Conservation (phyloP, 2,888 invertebrate species). For the Coleophora deauratella region DNA sequence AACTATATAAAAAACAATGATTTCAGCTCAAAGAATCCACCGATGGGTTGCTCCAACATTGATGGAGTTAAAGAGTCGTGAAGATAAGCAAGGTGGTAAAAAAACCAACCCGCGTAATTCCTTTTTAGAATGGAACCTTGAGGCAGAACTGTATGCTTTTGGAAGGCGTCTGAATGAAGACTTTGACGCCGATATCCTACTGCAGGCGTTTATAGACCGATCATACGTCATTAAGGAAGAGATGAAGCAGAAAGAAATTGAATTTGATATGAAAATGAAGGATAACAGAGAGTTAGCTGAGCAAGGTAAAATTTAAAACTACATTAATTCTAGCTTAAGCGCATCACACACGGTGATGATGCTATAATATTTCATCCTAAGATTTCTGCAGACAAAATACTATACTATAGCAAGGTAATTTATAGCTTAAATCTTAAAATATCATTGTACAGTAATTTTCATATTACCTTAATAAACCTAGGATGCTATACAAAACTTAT, state of each 20-base stretch:
- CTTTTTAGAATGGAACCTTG: conserved; percentile 90
- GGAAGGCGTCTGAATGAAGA: conserved; percentile 88
- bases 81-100: conserved; percentile 74
- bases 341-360: too few relatives aligned
- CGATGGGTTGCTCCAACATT: conserved; percentile 83
- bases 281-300: conserved; percentile 81
- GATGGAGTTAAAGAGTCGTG: conserved; percentile 74
- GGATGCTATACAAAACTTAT: too few relatives aligned
- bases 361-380: too few relatives aligned
- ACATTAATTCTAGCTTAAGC: background rate
- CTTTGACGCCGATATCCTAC: conserved; percentile 80
- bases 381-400: too few relatives aligned
- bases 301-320: conserved; percentile 56
- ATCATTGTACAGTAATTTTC: too few relatives aligned
- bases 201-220: conserved; percentile 85
- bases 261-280: conserved; percentile 77
- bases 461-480: too few relatives aligned
- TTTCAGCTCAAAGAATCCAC: conserved; percentile 52
- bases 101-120: conserved; percentile 68
- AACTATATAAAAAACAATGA: background rate
- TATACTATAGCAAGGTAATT: too few relatives aligned
- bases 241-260: conserved; percentile 78
- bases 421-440: too few relatives aligned
- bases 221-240: conserved; percentile 84
- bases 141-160: conserved; percentile 91